Percentiles rank a stretch among this genome's conserved stretches.
phyloP scores from a whole-genome alignment of 64 coral and sea anemone species.

The Actinia tenebrosa region DNA sequence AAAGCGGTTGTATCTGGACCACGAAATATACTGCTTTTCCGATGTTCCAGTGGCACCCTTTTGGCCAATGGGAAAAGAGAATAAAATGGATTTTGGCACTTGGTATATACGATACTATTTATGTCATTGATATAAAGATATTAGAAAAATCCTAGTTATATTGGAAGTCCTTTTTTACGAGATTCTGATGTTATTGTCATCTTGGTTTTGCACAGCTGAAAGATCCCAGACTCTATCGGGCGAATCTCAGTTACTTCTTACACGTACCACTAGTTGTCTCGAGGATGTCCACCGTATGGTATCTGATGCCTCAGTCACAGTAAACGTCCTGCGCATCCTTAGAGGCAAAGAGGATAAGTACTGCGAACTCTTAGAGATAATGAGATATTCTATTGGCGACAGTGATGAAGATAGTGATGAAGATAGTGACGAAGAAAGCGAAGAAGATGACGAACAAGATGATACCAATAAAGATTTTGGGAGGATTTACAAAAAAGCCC shows the following conservation, averaged over 20 bases:
- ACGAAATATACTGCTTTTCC: too few species aligned
- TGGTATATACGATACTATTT: too few species aligned
- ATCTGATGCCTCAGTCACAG: neutral
- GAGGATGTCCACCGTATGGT: neutral
- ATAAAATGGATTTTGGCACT: too few species aligned
- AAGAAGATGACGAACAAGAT: neutral
- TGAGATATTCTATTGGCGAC: neutral
- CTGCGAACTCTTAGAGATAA: neutral
- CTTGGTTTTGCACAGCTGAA: neutral
- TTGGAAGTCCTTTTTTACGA: neutral
- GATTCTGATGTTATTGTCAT: neutral
- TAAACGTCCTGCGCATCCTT: conserved; percentile 1
- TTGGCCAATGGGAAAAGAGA: too few species aligned
- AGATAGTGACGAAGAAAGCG: neutral
- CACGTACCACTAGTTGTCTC: conserved; percentile 1
- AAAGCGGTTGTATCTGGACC: too few species aligned
- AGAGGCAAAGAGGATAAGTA: neutral
- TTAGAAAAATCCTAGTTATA: too few species aligned
- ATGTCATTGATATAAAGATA: too few species aligned
- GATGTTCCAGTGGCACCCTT: too few species aligned
- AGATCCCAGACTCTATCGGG: neutral
- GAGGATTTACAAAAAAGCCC: neutral
- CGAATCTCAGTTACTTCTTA: conserved; percentile 7
- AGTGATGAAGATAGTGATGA: neutral
- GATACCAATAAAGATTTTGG: neutral